Conservation (phyloP, 2,113 vertebrate genomes). For the Puma concolor region DNA sequence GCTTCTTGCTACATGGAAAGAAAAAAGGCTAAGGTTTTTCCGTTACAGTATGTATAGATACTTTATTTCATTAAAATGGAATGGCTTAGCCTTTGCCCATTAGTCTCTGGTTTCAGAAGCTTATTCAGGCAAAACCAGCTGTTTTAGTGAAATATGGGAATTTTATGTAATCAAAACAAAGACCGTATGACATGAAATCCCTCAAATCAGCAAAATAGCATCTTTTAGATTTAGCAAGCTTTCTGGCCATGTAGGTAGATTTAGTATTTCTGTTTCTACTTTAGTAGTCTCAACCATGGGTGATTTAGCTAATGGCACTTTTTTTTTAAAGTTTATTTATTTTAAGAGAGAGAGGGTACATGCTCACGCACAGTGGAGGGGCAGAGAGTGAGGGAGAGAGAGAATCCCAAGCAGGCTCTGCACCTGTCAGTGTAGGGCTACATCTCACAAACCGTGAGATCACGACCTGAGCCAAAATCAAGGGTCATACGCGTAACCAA, state of each 20-base stretch:
- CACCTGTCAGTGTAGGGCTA: too few species aligned
- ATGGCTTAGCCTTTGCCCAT: neutral
- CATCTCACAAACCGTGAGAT: too few species aligned
- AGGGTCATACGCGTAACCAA: too few species aligned
- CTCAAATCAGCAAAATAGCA: slow-evolving; percentile 10
- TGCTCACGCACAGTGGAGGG: too few species aligned
- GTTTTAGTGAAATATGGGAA: slow-evolving; percentile 8
- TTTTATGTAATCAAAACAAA: slow-evolving; percentile 52
- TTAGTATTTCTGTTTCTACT: slow-evolving; percentile 63
- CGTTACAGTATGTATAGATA: neutral
- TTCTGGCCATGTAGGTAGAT: slow-evolving; percentile 45
- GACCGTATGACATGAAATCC: slow-evolving; percentile 6
- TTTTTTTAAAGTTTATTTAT: too few species aligned
- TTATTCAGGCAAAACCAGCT: slow-evolving; percentile 32
- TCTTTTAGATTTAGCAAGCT: slow-evolving; percentile 55
- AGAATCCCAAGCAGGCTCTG: too few species aligned
- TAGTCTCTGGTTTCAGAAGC: slow-evolving; percentile 48
- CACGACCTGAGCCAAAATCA: too few species aligned
- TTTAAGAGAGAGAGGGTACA: too few species aligned
- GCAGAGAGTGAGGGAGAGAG: too few species aligned
- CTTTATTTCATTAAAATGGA: slow-evolving; percentile 30
- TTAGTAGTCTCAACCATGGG: neutral
- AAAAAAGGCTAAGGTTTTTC: neutral
- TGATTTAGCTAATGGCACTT: slow-evolving; percentile 54
- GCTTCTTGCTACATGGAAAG: neutral